A percentile compares a stretch with the other conserved stretches of the same genome.
These are phyloP conservation scores for Acanthiza pusilla DNA, from an alignment of 2,797 vertebrate genomes.

Conservation along the genomic window DNA sequence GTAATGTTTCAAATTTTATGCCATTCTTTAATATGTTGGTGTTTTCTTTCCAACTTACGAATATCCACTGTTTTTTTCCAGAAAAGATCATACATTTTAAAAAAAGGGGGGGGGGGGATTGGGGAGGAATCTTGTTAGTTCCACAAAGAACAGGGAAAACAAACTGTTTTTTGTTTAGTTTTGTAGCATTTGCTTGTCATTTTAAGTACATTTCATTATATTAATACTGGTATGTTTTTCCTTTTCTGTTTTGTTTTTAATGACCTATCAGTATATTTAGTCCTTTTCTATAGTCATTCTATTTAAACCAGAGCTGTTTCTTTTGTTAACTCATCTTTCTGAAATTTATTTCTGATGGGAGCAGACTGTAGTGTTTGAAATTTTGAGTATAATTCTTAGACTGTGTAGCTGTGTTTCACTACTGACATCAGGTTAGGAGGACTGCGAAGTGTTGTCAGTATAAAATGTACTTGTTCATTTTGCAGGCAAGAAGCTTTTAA, in stretches of 20 bases:
- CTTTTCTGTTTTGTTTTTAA: neutral
- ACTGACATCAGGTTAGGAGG: neutral
- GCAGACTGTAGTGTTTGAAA: neutral
- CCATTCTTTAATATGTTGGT: neutral
- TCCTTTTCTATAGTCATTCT: neutral
- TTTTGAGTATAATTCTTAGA: neutral
- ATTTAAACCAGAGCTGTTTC: neutral
- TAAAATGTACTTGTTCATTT: neutral
- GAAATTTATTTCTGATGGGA: neutral
- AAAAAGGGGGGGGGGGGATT: accelerated
- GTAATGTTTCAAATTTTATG: neutral
- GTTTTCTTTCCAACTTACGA: neutral
- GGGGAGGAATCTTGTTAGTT: neutral
- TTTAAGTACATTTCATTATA: neutral
- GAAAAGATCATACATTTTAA: neutral
- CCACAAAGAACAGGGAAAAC: neutral
- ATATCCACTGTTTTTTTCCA: neutral
- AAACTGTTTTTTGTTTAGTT: neutral
- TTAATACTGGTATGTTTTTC: neutral
- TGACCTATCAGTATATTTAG: neutral
- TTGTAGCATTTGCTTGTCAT: neutral
- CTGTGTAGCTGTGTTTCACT: neutral
- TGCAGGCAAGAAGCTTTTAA: neutral
- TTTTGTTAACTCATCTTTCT: neutral
- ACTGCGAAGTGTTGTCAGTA: neutral